phyloP scores from a whole-genome alignment of 1,140 invertebrate genomes.

The Teleopsis dalmanni region DNA sequence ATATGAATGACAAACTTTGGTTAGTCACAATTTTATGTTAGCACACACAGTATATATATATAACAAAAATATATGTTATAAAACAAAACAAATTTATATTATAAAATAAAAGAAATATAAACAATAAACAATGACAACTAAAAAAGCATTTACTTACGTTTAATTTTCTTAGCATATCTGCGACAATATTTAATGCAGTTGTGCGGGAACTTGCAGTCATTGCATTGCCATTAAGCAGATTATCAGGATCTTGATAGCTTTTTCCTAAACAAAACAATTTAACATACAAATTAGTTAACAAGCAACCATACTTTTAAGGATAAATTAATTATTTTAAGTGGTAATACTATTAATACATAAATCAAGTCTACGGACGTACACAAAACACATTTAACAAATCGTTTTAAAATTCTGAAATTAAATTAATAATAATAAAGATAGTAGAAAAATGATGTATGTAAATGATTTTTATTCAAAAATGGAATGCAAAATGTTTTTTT shows the following conservation, averaged over 20 bases:
- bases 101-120: no score
- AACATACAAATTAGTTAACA: slow-evolving; percentile 4
- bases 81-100: no score
- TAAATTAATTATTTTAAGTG: no score
- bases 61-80: no score
- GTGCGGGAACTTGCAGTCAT: slow-evolving; percentile 79
- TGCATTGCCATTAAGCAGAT: slow-evolving; percentile 58
- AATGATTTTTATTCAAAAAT: no score
- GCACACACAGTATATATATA: no score
- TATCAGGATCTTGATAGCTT: slow-evolving; percentile 46
- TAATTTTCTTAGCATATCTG: slow-evolving; percentile 87
- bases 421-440: background rate
- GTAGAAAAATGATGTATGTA: slow-evolving; percentile 10
- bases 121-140: no score
- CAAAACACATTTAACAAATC: slow-evolving; percentile 18
- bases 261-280: slow-evolving; percentile 8
- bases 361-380: slow-evolving; percentile 15
- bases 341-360: background rate
- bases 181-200: slow-evolving; percentile 87
- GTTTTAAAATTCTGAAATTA: background rate
- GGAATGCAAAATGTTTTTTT: no score
- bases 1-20: no score
- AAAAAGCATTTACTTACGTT: slow-evolving; percentile 56
- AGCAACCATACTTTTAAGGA: no score
- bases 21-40: no score